A percentile compares a stretch with the other conserved stretches of the same genome.
Conservation (phyloP, 2,113 vertebrate species). For the Peromyscus maniculatus region DNA sequence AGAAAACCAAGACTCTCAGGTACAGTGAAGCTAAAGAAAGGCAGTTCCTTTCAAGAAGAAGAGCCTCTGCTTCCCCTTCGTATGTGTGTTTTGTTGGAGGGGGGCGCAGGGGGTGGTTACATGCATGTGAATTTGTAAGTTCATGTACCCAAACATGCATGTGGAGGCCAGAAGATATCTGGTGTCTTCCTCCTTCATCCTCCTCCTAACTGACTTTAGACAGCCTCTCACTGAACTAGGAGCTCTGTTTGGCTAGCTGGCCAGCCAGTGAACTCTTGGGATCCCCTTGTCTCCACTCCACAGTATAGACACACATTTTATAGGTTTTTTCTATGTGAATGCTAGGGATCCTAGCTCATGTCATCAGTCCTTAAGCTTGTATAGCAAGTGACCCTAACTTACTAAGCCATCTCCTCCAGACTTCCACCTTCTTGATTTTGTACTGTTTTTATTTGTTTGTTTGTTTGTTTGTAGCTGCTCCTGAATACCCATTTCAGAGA, state of each 20-base stretch:
- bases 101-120: background rate
- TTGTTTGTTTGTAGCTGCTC: background rate
- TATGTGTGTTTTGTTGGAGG: background rate
- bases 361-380: background rate
- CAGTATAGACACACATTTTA: background rate
- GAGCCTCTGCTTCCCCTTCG: slow-evolving; percentile 18
- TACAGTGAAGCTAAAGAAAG: slow-evolving; percentile 70
- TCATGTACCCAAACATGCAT: too few species aligned
- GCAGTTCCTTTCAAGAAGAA: background rate
- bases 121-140: background rate
- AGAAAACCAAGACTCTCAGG: slow-evolving; percentile 65
- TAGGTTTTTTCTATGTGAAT: background rate
- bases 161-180: background rate
- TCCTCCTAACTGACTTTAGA: background rate
- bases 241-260: background rate
- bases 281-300: background rate
- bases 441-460: background rate
- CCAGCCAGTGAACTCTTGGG: background rate
- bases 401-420: background rate
- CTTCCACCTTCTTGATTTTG: background rate
- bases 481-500: background rate
- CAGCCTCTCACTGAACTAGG: background rate
- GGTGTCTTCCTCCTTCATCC: background rate
- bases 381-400: background rate
- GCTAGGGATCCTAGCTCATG: background rate